Evolutionary conservation across 2,797 vertebrate species (phyloP).

Genomic region (Siniperca undulata): DNA sequence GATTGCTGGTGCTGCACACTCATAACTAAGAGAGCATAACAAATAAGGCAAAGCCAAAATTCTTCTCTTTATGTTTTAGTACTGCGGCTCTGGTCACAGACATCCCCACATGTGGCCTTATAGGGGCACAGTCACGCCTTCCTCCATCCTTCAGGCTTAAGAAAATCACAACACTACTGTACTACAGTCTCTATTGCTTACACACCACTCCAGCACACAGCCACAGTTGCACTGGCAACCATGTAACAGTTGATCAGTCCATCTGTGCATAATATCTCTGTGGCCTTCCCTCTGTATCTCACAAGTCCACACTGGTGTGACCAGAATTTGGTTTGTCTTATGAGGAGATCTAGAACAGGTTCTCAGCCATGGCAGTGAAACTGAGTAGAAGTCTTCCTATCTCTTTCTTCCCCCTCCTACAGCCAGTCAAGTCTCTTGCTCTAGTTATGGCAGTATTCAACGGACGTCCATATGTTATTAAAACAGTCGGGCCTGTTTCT

Average conservation of each 20-base stretch:
- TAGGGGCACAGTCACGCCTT: slow-evolving; percentile 20
- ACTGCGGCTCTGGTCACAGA: slow-evolving; percentile 63
- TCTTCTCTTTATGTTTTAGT: slow-evolving; percentile 64
- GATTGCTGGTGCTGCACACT: slow-evolving; percentile 86
- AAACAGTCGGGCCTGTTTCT: slow-evolving; percentile 98
- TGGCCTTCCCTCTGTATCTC: slow-evolving; percentile 32
- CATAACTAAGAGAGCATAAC: slow-evolving; percentile 79
- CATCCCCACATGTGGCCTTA: slow-evolving; percentile 26
- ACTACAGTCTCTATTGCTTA: slow-evolving; percentile 75
- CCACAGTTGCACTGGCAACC: slow-evolving; percentile 37
- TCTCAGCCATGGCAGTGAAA: slow-evolving; percentile 83
- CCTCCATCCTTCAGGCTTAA: slow-evolving; percentile 45
- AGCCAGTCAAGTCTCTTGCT: slow-evolving; percentile 34
- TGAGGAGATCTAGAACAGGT: slow-evolving; percentile 76
- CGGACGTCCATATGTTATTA: slow-evolving; percentile 67
- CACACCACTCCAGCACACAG: slow-evolving; percentile 59
- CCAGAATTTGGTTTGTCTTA: slow-evolving; percentile 68
- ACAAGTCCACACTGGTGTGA: slow-evolving; percentile 58
- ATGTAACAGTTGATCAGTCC: slow-evolving; percentile 48
- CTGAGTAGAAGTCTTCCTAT: slow-evolving; percentile 47
- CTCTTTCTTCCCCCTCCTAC: background rate
- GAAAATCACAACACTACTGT: slow-evolving; percentile 62
- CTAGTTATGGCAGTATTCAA: slow-evolving; percentile 42
- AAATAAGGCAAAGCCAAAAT: slow-evolving; percentile 86
- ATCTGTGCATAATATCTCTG: slow-evolving; percentile 57